A percentile compares a stretch with the other conserved stretches of the same genome.
These are phyloP conservation scores for Actinostola sp. DNA, from an alignment of 92 coral and sea anemone genomes.

Conservation along the genomic window DNA sequence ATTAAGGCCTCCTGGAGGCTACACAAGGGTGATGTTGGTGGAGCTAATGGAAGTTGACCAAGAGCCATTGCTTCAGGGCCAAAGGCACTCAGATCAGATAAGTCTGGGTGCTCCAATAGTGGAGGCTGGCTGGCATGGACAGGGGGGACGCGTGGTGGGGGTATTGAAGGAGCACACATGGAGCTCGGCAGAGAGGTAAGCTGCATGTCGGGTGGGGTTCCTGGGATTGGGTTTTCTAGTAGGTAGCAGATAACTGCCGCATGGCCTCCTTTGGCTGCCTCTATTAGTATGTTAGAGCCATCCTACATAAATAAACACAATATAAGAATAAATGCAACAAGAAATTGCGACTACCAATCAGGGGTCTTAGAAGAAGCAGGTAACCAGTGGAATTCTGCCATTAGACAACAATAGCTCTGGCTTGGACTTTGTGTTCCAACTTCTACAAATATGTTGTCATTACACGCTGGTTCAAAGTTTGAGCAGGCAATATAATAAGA, in stretches of 20 bases:
- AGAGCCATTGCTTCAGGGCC: slow-evolving; percentile 69
- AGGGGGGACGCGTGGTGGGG: slow-evolving; percentile 99
- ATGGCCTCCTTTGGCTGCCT: slow-evolving; percentile 98
- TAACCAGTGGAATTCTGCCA: too few relatives aligned
- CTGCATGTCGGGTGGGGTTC: slow-evolving; percentile 87
- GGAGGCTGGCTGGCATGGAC: slow-evolving; percentile 93
- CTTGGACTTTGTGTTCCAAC: too few relatives aligned
- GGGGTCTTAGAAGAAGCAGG: too few relatives aligned
- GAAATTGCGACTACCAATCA: background rate
- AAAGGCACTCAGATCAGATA: slow-evolving; percentile 66
- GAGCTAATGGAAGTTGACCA: slow-evolving; percentile 77
- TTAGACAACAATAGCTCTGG: too few relatives aligned
- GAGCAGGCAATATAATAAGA: background rate
- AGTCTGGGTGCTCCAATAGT: slow-evolving; percentile 81
- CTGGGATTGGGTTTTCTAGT: slow-evolving; percentile 87
- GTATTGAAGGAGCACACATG: slow-evolving; percentile 79
- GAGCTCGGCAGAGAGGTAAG: slow-evolving; percentile 81
- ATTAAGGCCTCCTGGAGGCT: slow-evolving; percentile 63
- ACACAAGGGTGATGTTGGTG: slow-evolving; percentile 74
- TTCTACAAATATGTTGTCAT: too few relatives aligned
- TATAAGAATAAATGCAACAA: background rate
- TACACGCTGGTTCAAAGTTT: too few relatives aligned
- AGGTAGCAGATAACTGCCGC: slow-evolving; percentile 95
- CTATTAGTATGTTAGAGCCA: slow-evolving; percentile 93
- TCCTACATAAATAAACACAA: slow-evolving; percentile 55